phyloP scores from a whole-genome alignment of 2,888 invertebrate genomes.

The Acholoe squamosa region DNA sequence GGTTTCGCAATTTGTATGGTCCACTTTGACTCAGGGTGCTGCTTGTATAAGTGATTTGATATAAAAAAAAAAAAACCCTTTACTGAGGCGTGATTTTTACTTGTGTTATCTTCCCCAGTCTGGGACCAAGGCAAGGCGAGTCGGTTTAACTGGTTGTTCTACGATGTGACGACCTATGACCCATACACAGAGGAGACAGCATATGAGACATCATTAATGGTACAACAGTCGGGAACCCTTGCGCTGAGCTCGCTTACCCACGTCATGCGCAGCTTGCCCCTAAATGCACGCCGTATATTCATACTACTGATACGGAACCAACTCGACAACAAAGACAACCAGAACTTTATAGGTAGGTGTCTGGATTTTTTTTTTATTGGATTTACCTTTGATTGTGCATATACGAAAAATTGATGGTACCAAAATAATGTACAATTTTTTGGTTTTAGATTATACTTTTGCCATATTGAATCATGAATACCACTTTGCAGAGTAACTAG shows the following conservation, averaged over 20 bases:
- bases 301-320: conserved; percentile 92
- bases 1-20: too few relatives aligned
- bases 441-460: too few relatives aligned
- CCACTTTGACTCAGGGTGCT: too few relatives aligned
- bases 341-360: conserved; percentile 91
- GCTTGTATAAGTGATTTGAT: too few relatives aligned
- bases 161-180: conserved; percentile 93
- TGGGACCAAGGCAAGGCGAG: conserved; percentile 94
- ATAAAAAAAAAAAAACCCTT: too few relatives aligned
- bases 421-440: too few relatives aligned
- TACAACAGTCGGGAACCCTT: conserved; percentile 87
- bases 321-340: conserved; percentile 88
- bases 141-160: conserved; percentile 94
- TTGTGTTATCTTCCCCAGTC: conserved; percentile 85
- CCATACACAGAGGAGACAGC: conserved; percentile 90
- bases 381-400: too few relatives aligned
- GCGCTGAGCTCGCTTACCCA: conserved; percentile 93
- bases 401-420: too few relatives aligned
- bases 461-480: too few relatives aligned
- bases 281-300: conserved; percentile 90
- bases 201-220: conserved; percentile 90
- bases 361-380: too few relatives aligned
- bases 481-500: too few relatives aligned
- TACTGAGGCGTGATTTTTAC: too few relatives aligned
- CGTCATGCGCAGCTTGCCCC: conserved; percentile 94